Base-by-base conservation (phyloP, 2,888 invertebrate genomes). In the Orgyia antiqua region DNA sequence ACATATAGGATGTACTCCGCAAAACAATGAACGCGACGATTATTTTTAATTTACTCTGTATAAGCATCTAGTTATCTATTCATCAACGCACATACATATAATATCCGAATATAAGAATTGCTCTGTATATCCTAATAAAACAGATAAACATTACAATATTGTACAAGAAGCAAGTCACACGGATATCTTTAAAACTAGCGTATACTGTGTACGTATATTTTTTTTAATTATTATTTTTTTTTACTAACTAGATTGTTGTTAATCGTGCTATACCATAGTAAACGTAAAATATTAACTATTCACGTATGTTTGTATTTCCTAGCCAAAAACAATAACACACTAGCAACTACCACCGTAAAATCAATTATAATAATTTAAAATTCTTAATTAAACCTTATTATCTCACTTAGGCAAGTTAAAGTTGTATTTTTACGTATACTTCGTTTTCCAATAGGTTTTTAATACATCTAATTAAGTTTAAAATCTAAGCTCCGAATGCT, bases 351-450 rank as follows among this genome's bases (percentile, higher is more conserved):
- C 79, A 76, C 76, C 78, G 41, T 55, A 64, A 77, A 82, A 80
- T 69, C 72, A 79, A 75, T 72, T 76, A 78, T 72, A 83, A 86
- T 84, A 83, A 84, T 83, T 84, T 84, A 84, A 79, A 82, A 77
- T 47, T 54, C 71, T 80, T 82, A 82, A 77, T 63, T 78, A 74
- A 69, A 64, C 65, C 80, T 83, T 86, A 84, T 72, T 72, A 78
- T 84, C 82, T 84, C 83, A 86, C 84, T 84, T 84, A 84, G 84
- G 83, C 83, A 84, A 86, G 82, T 83, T 84, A 84, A 84, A 84
- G 80, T 82, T 82, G 82, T 80, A 66, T 79, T 71, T 74, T 84
- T 82, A 84, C 86, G 86, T 86, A 86, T 86, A 86, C 86, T 75
- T 84, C 83, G 82, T 82, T 83, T 82, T 82, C 77, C 64, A 80